Evolutionary conservation across 2,888 invertebrate genomes (phyloP), one percentile per base, ranked within the genome.

Genomic region (Empis stercorea): DNA sequence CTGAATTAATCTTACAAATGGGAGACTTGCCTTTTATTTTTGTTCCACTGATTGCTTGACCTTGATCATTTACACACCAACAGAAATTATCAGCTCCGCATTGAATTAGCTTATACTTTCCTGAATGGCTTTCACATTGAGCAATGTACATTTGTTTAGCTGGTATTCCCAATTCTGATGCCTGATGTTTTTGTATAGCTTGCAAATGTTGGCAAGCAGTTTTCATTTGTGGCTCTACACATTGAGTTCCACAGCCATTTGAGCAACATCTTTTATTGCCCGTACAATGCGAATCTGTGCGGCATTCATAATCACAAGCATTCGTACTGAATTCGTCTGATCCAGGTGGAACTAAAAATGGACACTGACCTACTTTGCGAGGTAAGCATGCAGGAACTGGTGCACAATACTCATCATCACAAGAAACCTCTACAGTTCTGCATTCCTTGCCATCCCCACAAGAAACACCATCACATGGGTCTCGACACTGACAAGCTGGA

Each of bases 201-300:
- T 51, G 73, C 16, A 69, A 73, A 59, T 85, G 84, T 60, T 84
- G 83, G 58, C 85, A 86, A 40, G 81, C 80, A 47, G 87, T 83
- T 55, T 82, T 79, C 54, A 85, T 73, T 34, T 84, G 74, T 0
- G 87, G 81, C 40, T 77, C 72, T 0, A 83, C 78, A 62, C 89
- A 88, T 55, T 84, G 81, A 0, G 88, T 87, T 1, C 88, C 88
- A 60, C 89, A 89, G 20, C 89, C 89, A 39, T 87, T 89, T 1
- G 87, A 85, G 61, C 89, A 89, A 66, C 89, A 89, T 50, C 87
- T 81, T 48, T 77, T 75, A 0, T 73, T 72, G 0, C 78, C 75
- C 3, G 76, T 78, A 59, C 89, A 89, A 54, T 86, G 81, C 14
- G 79, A 75, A 66, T 89, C 88, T 0, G 79, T 78, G 46, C 79